Evolutionary conservation across 2,113 vertebrate genomes (phyloP).

Genomic region (Labrus mixtus): DNA sequence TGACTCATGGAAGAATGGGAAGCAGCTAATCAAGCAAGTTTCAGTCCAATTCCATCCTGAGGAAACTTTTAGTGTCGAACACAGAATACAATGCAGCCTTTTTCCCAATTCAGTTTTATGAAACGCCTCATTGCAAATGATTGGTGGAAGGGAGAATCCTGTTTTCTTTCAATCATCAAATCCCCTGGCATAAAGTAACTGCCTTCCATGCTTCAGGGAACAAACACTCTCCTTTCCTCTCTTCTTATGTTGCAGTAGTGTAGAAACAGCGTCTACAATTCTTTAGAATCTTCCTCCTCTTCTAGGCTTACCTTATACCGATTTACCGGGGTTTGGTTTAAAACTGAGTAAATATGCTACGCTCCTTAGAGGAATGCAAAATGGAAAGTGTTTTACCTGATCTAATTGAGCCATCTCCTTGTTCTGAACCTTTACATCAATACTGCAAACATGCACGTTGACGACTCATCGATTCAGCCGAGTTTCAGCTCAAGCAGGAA

Average conservation of each 20-base stretch:
- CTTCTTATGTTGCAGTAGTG: neutral
- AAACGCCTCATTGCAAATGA: neutral
- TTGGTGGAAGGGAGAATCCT: neutral
- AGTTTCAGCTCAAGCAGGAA: slow-evolving; percentile 15
- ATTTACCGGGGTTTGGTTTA: neutral
- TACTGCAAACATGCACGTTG: slow-evolving; percentile 29
- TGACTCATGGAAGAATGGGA: neutral
- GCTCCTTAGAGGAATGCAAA: neutral
- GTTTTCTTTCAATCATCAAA: neutral
- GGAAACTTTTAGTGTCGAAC: neutral
- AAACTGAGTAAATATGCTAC: neutral
- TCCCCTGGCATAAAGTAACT: neutral
- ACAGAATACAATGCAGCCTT: neutral
- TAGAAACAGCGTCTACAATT: neutral
- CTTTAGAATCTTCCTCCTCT: neutral
- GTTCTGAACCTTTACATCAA: slow-evolving; percentile 29
- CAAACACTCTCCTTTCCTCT: neutral
- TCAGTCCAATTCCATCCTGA: neutral
- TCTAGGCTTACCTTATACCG: neutral
- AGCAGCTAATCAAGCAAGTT: slow-evolving; percentile 2
- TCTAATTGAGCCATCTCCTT: slow-evolving; percentile 33
- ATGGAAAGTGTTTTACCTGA: slow-evolving; percentile 16
- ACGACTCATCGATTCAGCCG: neutral
- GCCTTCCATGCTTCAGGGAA: neutral
- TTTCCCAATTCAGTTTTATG: neutral